Percentiles rank a stretch among this genome's conserved stretches.
Evolutionary conservation across 2,888 invertebrate genomes (phyloP).

Genomic region (Hydrotaea diabolus): DNA sequence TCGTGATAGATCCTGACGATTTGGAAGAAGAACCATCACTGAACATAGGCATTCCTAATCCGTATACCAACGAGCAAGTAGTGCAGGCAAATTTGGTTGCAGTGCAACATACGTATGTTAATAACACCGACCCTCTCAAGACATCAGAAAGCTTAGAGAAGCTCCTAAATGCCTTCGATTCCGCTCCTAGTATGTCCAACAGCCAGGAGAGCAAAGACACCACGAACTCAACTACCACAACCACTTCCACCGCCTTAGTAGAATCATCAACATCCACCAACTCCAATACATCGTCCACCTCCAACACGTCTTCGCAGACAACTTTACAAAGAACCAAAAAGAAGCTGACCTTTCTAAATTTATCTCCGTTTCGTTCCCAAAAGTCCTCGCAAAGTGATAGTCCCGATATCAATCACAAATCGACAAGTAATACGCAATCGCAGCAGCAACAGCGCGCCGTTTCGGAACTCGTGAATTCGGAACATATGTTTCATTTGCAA

Average conservation of each 20-base stretch:
- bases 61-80: slow-evolving; percentile 76
- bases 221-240: slow-evolving; percentile 72
- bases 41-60: slow-evolving; percentile 78
- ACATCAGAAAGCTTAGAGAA: slow-evolving; percentile 71
- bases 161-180: slow-evolving; percentile 70
- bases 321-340: slow-evolving; percentile 74
- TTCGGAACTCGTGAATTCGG: slow-evolving; percentile 74
- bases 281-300: slow-evolving; percentile 71
- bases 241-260: slow-evolving; percentile 75
- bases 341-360: slow-evolving; percentile 77
- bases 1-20: slow-evolving; percentile 79
- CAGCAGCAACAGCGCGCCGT: slow-evolving; percentile 69
- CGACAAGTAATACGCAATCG: neutral
- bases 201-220: slow-evolving; percentile 77
- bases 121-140: slow-evolving; percentile 51
- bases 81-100: slow-evolving; percentile 75
- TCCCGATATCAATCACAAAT: neutral
- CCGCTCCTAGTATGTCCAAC: slow-evolving; percentile 74
- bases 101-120: slow-evolving; percentile 55
- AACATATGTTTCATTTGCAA: slow-evolving; percentile 76
- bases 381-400: slow-evolving; percentile 66
- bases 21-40: slow-evolving; percentile 72
- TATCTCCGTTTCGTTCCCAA: slow-evolving; percentile 77
- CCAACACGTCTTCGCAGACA: slow-evolving; percentile 71
- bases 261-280: slow-evolving; percentile 77